Conservation (phyloP, 2,113 vertebrate species). For the Mirounga angustirostris region DNA sequence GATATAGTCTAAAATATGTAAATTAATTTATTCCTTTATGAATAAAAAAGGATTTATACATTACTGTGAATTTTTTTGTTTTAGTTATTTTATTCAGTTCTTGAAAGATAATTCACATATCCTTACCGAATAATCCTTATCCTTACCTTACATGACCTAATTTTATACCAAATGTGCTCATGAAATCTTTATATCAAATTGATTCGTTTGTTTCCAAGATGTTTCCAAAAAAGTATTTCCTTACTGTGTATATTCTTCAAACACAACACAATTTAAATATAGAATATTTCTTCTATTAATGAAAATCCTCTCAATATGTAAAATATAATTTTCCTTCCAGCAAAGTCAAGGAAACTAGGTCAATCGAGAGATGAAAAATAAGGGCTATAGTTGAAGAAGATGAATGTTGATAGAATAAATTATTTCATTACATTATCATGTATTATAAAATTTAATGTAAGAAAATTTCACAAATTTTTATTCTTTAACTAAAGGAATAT, state of each 20-base stretch:
- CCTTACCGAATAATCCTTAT: neutral
- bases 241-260: neutral
- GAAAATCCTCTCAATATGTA: neutral
- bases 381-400: neutral
- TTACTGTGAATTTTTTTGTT: neutral
- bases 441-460: conserved; percentile 31
- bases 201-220: neutral
- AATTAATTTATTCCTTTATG: neutral
- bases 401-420: neutral
- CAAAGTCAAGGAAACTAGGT: neutral
- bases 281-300: neutral
- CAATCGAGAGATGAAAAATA: neutral
- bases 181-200: neutral
- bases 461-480: neutral
- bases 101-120: neutral
- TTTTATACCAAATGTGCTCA: neutral
- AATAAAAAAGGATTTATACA: neutral
- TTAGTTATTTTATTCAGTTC: neutral
- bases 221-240: neutral
- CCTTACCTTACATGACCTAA: neutral
- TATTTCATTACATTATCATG: conserved; percentile 22
- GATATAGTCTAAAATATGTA: neutral
- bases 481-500: conserved; percentile 34
- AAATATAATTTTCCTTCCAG: neutral
- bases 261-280: neutral